Conservation (phyloP, 2,888 invertebrate species). For the Plebejus argus region DNA sequence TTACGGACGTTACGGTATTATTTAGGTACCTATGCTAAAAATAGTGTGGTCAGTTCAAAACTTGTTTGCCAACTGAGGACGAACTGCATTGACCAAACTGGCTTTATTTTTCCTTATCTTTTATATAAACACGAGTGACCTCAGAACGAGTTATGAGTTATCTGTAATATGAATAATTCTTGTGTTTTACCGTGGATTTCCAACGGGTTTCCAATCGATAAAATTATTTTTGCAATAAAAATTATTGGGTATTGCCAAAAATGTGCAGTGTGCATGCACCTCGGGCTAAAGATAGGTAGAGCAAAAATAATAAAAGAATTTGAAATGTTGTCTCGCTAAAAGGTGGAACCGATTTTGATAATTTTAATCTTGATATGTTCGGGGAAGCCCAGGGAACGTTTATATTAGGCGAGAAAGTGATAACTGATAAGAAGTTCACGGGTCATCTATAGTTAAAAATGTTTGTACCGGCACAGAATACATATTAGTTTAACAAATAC, state of each 20-base stretch:
- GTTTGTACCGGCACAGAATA: too few species aligned
- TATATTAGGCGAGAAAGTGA: too few species aligned
- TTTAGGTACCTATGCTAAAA: too few species aligned
- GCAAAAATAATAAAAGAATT: neutral
- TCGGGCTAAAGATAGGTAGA: neutral
- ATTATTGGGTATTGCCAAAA: neutral
- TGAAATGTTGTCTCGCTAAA: too few species aligned
- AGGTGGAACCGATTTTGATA: too few species aligned
- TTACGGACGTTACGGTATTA: too few species aligned
- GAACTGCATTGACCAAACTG: slow-evolving; percentile 1
- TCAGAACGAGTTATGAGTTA: slow-evolving; percentile 5
- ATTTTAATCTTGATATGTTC: too few species aligned
- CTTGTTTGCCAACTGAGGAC: neutral
- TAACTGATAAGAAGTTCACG: too few species aligned
- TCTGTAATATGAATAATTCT: neutral
- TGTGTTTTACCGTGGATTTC: neutral
- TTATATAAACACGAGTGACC: slow-evolving; percentile 2
- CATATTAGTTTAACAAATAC: too few species aligned
- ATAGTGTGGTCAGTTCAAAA: neutral
- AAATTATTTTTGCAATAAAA: neutral
- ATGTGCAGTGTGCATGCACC: too few species aligned
- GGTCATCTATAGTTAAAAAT: too few species aligned
- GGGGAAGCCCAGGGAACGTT: too few species aligned
- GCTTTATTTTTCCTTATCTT: neutral
- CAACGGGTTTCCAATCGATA: neutral